A percentile compares a stretch with the other conserved stretches of the same genome.
Evolutionary conservation across 2,113 vertebrate genomes (phyloP).

Genomic region (Pseudorasbora parva): DNA sequence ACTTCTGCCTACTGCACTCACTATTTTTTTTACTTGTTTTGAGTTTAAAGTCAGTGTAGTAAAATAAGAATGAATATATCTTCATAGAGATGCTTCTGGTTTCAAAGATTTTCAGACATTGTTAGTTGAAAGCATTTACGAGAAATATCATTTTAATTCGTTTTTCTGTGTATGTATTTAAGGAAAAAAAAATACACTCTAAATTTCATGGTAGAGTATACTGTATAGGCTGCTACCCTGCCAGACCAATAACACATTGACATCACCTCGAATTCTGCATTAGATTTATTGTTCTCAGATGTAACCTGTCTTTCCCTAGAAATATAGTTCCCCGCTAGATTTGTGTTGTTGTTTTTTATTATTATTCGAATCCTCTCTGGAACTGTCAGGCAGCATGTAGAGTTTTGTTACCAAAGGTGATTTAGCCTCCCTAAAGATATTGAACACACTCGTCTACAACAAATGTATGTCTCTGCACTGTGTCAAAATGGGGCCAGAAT

Average conservation of each 20-base stretch:
- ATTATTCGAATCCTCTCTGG: slow-evolving; percentile 10
- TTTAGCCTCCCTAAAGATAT: slow-evolving; percentile 25
- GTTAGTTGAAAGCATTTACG: too few relatives aligned
- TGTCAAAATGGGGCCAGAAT: slow-evolving; percentile 21
- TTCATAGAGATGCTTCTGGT: too few relatives aligned
- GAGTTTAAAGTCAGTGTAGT: background rate
- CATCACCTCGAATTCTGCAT: background rate
- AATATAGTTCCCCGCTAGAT: slow-evolving; percentile 3
- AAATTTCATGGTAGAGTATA: background rate
- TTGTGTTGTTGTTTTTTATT: background rate
- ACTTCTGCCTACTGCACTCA: background rate
- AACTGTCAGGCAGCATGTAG: background rate
- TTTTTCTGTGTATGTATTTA: too few relatives aligned
- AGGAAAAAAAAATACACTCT: too few relatives aligned
- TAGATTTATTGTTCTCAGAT: background rate
- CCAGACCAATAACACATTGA: too few relatives aligned
- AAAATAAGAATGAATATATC: too few relatives aligned
- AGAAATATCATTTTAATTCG: too few relatives aligned
- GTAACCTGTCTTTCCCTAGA: background rate
- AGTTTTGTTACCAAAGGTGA: slow-evolving; percentile 3
- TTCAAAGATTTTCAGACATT: too few relatives aligned
- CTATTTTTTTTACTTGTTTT: too few relatives aligned
- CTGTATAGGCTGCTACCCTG: background rate
- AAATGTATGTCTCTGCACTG: background rate
- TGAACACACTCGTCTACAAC: slow-evolving; percentile 11